Evolutionary conservation across 2,113 vertebrate species (phyloP), one percentile per base, ranked within the genome.

Genomic region (Hippocampus guttulatus): DNA sequence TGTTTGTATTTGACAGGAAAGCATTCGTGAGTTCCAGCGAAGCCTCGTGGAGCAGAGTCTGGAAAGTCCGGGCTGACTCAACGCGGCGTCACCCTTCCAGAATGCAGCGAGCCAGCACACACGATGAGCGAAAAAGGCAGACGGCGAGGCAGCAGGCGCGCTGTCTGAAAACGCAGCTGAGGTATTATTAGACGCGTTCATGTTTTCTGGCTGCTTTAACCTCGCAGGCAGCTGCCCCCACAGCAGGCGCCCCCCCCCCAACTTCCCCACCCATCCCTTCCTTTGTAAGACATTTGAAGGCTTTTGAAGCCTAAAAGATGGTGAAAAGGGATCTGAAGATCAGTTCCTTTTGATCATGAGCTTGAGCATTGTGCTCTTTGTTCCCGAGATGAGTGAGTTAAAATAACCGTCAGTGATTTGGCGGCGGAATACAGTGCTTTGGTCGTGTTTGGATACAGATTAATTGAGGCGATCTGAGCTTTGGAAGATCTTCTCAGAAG

Each of bases 61-160:
- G 90, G 88, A 89, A 91, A 90, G 84, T 87, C 88, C 88, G 61
- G 4, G 77, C 83, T 90, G 87, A 91, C 87, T 90, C 90, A 89
- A 62, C 6, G 55, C 33, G 68, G 64, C 78, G 81, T 88, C 84
- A 88, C 84, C 78, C 79, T 74, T 68, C 75, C 66, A 70, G 57
- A 78, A 62, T 75, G 52, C 60, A 79, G 20, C 54, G 55, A 64
- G n/a, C 18, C 65, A 23, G 69, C 66, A 27, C 33, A 63, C 33
- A 68, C 27, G 33, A 67, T 23, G 47, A 47, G 60, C 74, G 49
- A 71, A 38, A n/a, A 68, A 60, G 20, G 71, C 38, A 65, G 33
- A 27, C 40, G 69, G 75, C 67, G 20, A 69, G 1, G 25, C 45
- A 67, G 63, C 55, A 55, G 57, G 61, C 60, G 11, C 10, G n/a